Percentiles rank a stretch among this genome's conserved stretches.
These are phyloP conservation scores for Serilophus lunatus DNA, from an alignment of 2,113 vertebrate species.

Conservation along the genomic window DNA sequence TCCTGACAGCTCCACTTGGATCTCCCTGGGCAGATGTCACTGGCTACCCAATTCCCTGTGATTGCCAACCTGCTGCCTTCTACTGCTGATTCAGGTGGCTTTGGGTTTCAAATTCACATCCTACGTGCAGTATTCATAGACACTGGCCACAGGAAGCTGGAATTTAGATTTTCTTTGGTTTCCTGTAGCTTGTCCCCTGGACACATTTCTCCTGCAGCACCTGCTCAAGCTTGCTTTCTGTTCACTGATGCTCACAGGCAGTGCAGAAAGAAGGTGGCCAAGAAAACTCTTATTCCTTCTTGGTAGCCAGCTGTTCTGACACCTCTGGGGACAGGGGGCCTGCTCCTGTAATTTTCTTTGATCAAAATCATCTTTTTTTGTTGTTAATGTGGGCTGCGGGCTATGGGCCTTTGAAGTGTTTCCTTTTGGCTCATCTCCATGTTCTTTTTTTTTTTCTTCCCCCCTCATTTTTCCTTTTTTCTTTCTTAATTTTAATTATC, in stretches of 20 bases:
- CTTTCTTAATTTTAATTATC: not conserved
- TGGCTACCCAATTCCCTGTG: not conserved
- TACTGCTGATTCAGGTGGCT: not conserved
- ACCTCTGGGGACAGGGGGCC: not conserved
- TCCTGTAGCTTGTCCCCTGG: not conserved
- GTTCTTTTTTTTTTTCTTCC: not conserved
- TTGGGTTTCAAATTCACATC: not conserved
- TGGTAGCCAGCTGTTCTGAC: not conserved
- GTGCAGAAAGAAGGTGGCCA: not conserved
- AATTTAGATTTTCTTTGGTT: conserved; percentile 27
- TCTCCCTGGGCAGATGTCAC: not conserved
- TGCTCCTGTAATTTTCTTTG: not conserved
- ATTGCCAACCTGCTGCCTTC: not conserved
- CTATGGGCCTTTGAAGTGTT: conserved; percentile 41
- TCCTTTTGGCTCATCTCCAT: conserved; percentile 30
- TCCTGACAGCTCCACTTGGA: not conserved
- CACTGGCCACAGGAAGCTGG: not conserved
- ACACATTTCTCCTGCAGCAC: not conserved
- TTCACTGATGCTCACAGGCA: not conserved
- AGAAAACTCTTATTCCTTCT: not conserved
- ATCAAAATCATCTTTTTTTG: conserved; percentile 27
- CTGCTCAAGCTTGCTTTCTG: not conserved
- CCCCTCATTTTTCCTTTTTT: not conserved
- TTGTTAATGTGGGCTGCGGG: conserved; percentile 1
- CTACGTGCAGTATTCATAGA: not conserved